Evolutionary conservation across 2,888 invertebrate genomes (phyloP).

Genomic region (Pristionchus arcanus): DNA sequence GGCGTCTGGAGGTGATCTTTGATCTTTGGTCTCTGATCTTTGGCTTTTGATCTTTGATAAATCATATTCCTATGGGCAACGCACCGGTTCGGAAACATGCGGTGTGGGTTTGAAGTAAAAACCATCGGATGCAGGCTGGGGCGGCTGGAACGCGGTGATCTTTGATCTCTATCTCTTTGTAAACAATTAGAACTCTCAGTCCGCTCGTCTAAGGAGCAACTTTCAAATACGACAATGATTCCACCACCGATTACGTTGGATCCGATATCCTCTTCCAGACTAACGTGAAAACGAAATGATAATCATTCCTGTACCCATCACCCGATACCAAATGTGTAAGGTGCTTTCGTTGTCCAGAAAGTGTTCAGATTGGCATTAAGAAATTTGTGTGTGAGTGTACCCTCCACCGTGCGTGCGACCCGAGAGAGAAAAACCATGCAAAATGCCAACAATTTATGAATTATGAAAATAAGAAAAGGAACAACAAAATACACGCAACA

Average conservation of each 20-base stretch:
- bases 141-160: not conserved
- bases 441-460: conserved; percentile 23
- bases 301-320: not conserved
- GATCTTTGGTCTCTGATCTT: not conserved
- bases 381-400: not conserved
- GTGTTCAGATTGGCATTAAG: not conserved
- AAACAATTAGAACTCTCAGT: not conserved
- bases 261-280: not conserved
- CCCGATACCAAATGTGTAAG: not conserved
- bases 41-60: not conserved
- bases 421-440: not conserved
- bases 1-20: conserved; percentile 20
- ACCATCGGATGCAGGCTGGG: not conserved
- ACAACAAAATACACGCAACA: conserved; percentile 25
- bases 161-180: not conserved
- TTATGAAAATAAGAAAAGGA: not conserved
- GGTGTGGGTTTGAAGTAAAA: not conserved
- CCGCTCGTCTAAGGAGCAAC: not conserved
- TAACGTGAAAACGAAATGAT: not conserved
- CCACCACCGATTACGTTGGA: not conserved
- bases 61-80: not conserved
- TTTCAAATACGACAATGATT: not conserved
- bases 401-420: conserved; percentile 32
- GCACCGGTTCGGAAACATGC: not conserved
- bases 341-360: not conserved